Evolutionary conservation across 92 coral and sea anemone species (phyloP).

Genomic region (Galaxea fascicularis): DNA sequence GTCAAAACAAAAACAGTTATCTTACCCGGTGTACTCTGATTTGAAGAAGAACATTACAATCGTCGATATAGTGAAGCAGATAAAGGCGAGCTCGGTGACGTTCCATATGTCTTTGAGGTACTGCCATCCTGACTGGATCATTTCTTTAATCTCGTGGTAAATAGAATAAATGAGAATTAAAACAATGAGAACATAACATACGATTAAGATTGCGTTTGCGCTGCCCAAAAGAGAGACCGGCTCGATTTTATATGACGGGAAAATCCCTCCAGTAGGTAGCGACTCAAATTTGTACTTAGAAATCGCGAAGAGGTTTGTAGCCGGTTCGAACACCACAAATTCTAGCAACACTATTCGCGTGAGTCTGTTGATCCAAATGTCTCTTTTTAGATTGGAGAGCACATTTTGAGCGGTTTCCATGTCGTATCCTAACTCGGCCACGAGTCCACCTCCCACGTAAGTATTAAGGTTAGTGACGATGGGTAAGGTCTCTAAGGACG

Average conservation of each 20-base stretch:
- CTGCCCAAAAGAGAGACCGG: conserved; percentile 78
- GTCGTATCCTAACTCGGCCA: conserved; percentile 83
- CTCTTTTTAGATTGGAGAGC: conserved; percentile 60
- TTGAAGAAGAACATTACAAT: conserved; percentile 70
- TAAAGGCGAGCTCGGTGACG: conserved; percentile 64
- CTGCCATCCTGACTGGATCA: conserved; percentile 32
- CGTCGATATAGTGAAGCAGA: conserved; percentile 62
- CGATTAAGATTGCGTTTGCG: conserved; percentile 45
- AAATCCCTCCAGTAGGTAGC: conserved; percentile 74
- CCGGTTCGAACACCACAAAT: conserved; percentile 68
- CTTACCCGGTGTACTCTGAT: conserved; percentile 58
- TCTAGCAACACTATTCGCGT: conserved; percentile 71
- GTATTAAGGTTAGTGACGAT: conserved; percentile 55
- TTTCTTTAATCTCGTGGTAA: conserved; percentile 42
- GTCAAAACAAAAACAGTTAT: neutral
- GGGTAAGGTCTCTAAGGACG: conserved; percentile 69
- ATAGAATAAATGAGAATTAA: conserved; percentile 45
- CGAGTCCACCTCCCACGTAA: conserved; percentile 71
- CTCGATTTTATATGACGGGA: conserved; percentile 59
- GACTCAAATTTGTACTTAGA: conserved; percentile 74
- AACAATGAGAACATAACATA: conserved; percentile 61
- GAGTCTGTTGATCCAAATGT: conserved; percentile 74
- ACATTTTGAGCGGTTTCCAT: conserved; percentile 68
- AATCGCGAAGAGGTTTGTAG: conserved; percentile 75
- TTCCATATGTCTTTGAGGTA: conserved; percentile 90